Evolutionary conservation across 2,888 invertebrate species (phyloP), one percentile per base, ranked within the genome.

Genomic region (Sipha maydis): DNA sequence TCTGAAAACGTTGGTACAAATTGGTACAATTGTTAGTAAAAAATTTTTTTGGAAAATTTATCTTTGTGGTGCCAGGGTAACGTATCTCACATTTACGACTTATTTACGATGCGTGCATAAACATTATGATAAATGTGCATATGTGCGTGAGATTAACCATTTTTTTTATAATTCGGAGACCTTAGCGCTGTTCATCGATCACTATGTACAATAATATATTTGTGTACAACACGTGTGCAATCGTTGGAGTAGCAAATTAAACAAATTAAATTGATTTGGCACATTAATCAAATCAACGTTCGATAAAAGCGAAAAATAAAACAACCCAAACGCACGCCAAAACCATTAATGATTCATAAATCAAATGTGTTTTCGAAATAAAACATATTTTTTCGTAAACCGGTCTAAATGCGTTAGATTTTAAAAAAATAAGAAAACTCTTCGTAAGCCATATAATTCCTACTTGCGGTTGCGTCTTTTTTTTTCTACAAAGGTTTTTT

Each of bases 171-270:
- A 31, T 69, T 82, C 48, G 69, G 69, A 48, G 41, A 82, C 7
- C 41, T 61, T 80, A 80, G 41, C 41, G 41, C 19, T 9, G 69
- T 82, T 69, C 28, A 69, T 41, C 41, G 67, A 69, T 28, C 41
- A 31, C 19, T 11, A 28, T 28, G 4, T 48, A 48, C 14, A 48
- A 1, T 14, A 14, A 11, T 11, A 11, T 48, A 11, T 11, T 41
- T 14, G 14, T 48, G 48, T 14, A 48, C 14, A 34, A 41, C 67
- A 80, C 67, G 67, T 80, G 67, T 82, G 67, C 28, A 67, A 38
- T 34, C 17, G n/a, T 80, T 80, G 41, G 28, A 82, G 19, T 69
- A 82, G 69, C 9, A 69, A 82, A 82, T 48, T 82, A 69, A 82
- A 71, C 48, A 48, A 28, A 82, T 34, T 34, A 34, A 34, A n/a